phyloP scores from a whole-genome alignment of 2,113 vertebrate genomes.

The Chiloscyllium plagiosum region DNA sequence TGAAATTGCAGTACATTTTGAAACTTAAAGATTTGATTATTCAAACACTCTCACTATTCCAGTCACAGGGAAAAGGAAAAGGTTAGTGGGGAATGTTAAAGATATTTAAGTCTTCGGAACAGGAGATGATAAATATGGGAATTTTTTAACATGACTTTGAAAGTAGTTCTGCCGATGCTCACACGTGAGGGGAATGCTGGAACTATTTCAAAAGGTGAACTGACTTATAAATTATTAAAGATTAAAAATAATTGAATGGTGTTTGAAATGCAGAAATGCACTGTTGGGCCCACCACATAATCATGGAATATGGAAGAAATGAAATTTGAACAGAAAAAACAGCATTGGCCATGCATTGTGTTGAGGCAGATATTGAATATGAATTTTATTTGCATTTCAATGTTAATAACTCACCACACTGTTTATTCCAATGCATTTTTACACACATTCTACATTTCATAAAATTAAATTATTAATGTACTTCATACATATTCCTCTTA shows the following conservation, averaged over 20 bases:
- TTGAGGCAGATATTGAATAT: conserved; percentile 35
- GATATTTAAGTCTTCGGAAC: neutral
- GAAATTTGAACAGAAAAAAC: conserved; percentile 24
- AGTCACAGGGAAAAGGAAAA: neutral
- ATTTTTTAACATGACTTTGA: conserved; percentile 32
- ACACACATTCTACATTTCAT: conserved; percentile 37
- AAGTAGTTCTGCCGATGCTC: conserved; percentile 30
- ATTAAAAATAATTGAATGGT: conserved; percentile 37
- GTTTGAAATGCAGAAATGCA: conserved; percentile 33
- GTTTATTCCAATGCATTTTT: conserved; percentile 36
- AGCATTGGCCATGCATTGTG: conserved; percentile 2
- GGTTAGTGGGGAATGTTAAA: neutral
- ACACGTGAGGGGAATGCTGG: conserved; percentile 35
- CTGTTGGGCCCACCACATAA: conserved; percentile 27
- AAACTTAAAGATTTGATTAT: neutral
- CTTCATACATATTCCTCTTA: conserved; percentile 34
- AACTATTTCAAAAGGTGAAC: conserved; percentile 34
- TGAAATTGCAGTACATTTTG: neutral
- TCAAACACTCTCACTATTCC: neutral
- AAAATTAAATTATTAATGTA: conserved; percentile 36
- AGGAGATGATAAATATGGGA: conserved; percentile 14
- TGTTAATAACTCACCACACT: conserved; percentile 33
- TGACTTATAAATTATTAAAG: conserved; percentile 38
- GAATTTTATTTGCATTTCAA: conserved; percentile 37
- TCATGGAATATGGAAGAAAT: conserved; percentile 28